Evolutionary conservation across 2,113 vertebrate genomes (phyloP).

Genomic region (Burhinus bistriatus): DNA sequence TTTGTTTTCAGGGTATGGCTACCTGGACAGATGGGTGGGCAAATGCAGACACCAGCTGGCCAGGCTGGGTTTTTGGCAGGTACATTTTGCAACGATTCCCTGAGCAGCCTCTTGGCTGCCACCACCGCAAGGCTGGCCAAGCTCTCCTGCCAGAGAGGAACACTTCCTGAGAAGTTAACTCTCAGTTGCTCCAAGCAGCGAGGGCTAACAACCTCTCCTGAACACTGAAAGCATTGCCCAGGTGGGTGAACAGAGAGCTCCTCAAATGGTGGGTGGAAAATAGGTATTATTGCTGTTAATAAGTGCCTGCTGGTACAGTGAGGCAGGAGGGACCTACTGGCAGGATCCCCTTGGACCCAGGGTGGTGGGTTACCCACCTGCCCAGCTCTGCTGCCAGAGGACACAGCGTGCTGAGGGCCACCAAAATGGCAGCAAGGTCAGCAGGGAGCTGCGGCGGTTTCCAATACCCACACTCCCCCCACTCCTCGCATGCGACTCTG

Average conservation of each 20-base stretch:
- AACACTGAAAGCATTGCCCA: background rate
- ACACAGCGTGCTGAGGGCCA: rapidly evolving
- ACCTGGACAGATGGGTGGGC: background rate
- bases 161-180: constrained; percentile 58
- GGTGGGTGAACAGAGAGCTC: background rate
- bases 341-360: background rate
- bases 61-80: background rate
- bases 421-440: background rate
- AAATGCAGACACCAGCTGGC: background rate
- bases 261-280: background rate
- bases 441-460: background rate
- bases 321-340: background rate
- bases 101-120: constrained; percentile 31
- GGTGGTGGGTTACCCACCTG: background rate
- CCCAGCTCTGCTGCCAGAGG: background rate
- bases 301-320: background rate
- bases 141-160: background rate
- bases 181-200: background rate
- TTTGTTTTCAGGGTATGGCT: background rate
- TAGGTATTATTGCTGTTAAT: background rate
- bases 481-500: rapidly evolving
- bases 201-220: background rate
- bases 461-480: too few relatives aligned
- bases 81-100: background rate
- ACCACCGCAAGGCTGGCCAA: background rate